These are phyloP conservation scores for Alviniconcha marisindica DNA, from an alignment of 1,140 invertebrate species.

Conservation along the genomic window DNA sequence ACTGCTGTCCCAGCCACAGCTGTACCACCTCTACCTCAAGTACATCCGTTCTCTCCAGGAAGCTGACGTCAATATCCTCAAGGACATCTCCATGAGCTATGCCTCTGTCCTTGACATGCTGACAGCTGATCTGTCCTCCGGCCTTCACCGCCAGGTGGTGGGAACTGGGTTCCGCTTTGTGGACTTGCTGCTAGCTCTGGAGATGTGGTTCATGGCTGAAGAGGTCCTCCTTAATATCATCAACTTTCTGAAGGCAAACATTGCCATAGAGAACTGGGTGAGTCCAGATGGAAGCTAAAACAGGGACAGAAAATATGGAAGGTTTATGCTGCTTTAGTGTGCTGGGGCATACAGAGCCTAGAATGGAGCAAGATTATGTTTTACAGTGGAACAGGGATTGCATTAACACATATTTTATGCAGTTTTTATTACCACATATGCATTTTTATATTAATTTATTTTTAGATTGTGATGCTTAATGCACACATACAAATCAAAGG, in stretches of 20 bases:
- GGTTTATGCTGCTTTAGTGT: too few species aligned
- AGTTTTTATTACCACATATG: too few species aligned
- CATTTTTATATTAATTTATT: too few species aligned
- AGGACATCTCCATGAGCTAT: constrained; percentile 66
- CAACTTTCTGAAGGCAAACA: constrained; percentile 60
- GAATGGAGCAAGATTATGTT: too few species aligned
- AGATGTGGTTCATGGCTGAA: constrained; percentile 62
- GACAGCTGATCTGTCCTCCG: constrained; percentile 14
- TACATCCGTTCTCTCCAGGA: constrained; percentile 60
- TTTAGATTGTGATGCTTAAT: too few species aligned
- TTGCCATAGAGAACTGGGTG: constrained; percentile 64
- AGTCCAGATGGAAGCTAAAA: too few species aligned
- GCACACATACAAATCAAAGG: too few species aligned
- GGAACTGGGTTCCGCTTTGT: constrained; percentile 63
- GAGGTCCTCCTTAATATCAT: constrained; percentile 58
- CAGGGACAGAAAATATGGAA: too few species aligned
- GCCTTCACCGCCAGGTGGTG: constrained; percentile 39
- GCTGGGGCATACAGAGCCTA: too few species aligned
- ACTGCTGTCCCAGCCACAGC: constrained; percentile 60
- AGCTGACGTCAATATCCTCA: constrained; percentile 58
- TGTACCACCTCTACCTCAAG: constrained; percentile 70
- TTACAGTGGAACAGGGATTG: too few species aligned
- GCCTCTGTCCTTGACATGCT: constrained; percentile 59
- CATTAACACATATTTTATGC: too few species aligned
- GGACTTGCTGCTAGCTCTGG: constrained; percentile 62